Evolutionary conservation across 2,888 invertebrate genomes (phyloP), one percentile per base, ranked within the genome.

Genomic region (Eulithis prunata): DNA sequence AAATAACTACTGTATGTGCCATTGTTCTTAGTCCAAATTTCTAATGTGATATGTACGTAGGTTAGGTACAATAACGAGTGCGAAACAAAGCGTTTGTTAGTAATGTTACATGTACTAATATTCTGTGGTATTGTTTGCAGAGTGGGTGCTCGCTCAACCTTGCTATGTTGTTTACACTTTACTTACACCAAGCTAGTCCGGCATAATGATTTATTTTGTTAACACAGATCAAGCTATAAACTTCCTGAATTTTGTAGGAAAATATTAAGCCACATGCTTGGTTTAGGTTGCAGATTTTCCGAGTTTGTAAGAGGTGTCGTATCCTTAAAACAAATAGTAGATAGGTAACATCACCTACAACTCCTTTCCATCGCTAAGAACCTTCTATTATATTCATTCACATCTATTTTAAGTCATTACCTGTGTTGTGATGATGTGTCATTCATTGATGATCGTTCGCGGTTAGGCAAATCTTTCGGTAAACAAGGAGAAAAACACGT

Each of bases 151-250:
- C 75, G 79, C 64, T 71, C 75, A 78, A 75, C 81, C 83, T 83
- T 84, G 78, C 45, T 21, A 21, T 21, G 49, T 61, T 58, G 51
- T 59, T 51, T 59, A 59, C 58, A 49, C 38, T 80, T 79, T 80
- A 79, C 80, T 74, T 13, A 7, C 7, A 14, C 14, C 68, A 70
- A 75, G 72, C 78, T 68, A 63, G 70, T 78, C 74, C 62, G 72
- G 70, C 77, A 77, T 75, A 71, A 71, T 83, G 81, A 85, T 82
- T 81, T 81, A 84, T 83, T 78, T 77, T 80, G 78, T 80, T 78
- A 79, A 74, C 78, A 78, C 62, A 71, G 68, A 28, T 68, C 62
- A 67, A 70, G 68, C 70, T 63, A 65, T 66, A 75, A 69, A 76
- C 75, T 78, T 78, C 76, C 77, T 75, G 38, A 58, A 62, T 64